Percentiles rank a stretch among this genome's conserved stretches.
Conservation (phyloP, 2,113 vertebrate genomes). For the Malurus alboscapulatus region DNA sequence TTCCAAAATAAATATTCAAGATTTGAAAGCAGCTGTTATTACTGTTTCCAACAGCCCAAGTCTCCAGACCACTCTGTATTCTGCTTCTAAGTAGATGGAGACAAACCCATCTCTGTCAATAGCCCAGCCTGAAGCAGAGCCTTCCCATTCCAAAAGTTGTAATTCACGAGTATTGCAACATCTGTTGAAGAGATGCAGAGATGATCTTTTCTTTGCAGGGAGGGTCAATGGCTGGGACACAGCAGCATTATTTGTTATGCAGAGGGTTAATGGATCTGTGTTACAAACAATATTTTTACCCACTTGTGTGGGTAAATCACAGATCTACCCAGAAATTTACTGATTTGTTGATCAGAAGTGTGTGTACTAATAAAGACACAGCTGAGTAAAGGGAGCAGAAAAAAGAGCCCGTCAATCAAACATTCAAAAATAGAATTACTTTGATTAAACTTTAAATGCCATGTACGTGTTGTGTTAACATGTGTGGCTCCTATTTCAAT, state of each 20-base stretch:
- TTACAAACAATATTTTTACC: neutral
- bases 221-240: neutral
- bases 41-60: neutral
- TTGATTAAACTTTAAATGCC: neutral
- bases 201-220: neutral
- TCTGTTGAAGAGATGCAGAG: neutral
- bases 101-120: neutral
- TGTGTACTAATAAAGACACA: neutral
- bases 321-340: neutral
- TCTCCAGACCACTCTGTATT: neutral
- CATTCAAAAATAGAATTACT: neutral
- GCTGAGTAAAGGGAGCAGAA: neutral
- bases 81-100: fast-evolving
- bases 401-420: neutral
- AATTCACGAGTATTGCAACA: neutral
- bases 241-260: neutral
- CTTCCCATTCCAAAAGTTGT: neutral
- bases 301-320: neutral
- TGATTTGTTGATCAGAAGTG: neutral
- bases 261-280: neutral
- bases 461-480: neutral
- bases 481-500: neutral
- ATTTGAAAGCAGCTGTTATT: neutral
- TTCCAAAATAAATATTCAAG: neutral
- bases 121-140: neutral